Evolutionary conservation across 2,888 invertebrate species (phyloP), one percentile per base, ranked within the genome.

Genomic region (Drosophila siamana): DNA sequence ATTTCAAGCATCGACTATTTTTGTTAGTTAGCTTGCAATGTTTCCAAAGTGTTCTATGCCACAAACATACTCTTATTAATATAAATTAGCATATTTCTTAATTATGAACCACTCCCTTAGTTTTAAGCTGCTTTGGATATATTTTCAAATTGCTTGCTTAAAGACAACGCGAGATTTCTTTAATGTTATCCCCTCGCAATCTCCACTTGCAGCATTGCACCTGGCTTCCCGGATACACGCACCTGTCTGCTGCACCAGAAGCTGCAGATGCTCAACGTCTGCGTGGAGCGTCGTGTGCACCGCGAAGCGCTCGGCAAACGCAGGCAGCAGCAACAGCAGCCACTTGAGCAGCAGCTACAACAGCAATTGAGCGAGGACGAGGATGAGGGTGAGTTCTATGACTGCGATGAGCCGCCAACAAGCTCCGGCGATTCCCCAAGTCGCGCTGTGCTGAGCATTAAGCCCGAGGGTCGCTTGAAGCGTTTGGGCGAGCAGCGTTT

Each of bases 241-340:
- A 96, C 97, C 6, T 98, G 98, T 91, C 93, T 99, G 43, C 93
- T 99, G 11, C 97, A 99, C 92, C 98, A 99, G 92, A 99, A 99
- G 91, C 94, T 99, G 41, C 98, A 98, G 93, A 95, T 97, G 93
- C 92, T 97, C 38, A 97, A 96, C 89, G 95, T 96, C 88, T 97
- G 96, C 91, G 95, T 96, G 77, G 94, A 94, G 69, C 93, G 95
- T 47, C 94, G 94, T 74, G 11, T 85, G 61, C 77, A 79, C 7
- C 81, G 74, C 15, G 87, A 88, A 50, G 38, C 72, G 19, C 24
- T 66, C 22, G 63, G 72, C 36, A 88, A 78, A 43, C 93, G 93
- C 52, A 90, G 92, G 84, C 52, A 70, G 46, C 66, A 92, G 80
- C 52, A 73, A 54, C 68, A 63, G 22, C 13, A 22, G 4, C 30